A percentile compares a stretch with the other conserved stretches of the same genome.
These are phyloP conservation scores for Garrulus glandarius DNA, from an alignment of 2,797 vertebrate species.

Conservation along the genomic window DNA sequence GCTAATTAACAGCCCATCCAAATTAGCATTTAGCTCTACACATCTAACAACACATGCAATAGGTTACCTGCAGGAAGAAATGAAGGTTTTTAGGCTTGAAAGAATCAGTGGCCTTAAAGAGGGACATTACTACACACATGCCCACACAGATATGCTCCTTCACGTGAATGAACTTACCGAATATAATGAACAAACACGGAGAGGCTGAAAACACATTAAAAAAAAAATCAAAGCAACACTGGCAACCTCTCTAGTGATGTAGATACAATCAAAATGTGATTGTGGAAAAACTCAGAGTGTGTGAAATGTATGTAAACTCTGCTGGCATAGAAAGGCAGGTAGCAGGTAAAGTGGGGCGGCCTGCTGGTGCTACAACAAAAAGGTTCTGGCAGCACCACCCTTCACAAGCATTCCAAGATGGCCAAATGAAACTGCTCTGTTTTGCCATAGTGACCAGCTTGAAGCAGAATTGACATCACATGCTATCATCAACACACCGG, in stretches of 20 bases:
- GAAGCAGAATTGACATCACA: not conserved
- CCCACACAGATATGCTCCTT: not conserved
- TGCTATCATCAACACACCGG: not conserved
- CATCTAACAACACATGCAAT: not conserved
- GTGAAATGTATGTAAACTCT: not conserved
- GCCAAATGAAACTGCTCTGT: not conserved
- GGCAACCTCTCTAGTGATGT: not conserved
- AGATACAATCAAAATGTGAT: not conserved
- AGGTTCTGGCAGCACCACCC: not conserved
- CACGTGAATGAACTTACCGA: fast-evolving
- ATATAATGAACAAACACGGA: not conserved
- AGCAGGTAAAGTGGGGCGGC: not conserved
- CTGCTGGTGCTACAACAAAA: not conserved
- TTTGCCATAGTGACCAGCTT: not conserved
- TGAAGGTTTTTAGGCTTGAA: not conserved
- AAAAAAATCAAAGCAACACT: not conserved
- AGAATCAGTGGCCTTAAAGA: not conserved
- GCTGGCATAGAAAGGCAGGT: not conserved
- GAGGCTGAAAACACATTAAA: not conserved
- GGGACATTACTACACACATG: too few species aligned
- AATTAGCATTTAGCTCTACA: not conserved
- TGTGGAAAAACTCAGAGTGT: not conserved
- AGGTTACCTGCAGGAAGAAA: not conserved
- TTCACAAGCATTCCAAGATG: not conserved
- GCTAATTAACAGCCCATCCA: not conserved